Evolutionary conservation across 2,888 invertebrate genomes (phyloP).

Genomic region (Noctuana brunneofusca): DNA sequence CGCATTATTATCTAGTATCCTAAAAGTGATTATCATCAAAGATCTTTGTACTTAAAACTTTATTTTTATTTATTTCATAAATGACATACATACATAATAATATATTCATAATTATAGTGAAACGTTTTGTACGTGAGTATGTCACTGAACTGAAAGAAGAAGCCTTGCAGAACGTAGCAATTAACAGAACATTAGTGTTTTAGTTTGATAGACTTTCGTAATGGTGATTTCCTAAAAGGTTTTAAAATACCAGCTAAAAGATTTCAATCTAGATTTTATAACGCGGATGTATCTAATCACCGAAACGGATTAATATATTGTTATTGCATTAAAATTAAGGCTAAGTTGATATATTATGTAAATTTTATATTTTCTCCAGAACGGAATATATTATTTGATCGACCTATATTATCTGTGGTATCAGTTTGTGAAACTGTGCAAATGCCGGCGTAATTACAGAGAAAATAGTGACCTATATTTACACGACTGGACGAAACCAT

Average conservation of each 20-base stretch:
- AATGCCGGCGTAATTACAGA: not conserved
- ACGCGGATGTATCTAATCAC: not conserved
- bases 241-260: not conserved
- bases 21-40: no score
- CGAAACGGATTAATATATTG: not conserved
- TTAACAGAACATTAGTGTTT: not conserved
- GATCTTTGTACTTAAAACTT: no score
- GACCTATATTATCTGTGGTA: not conserved
- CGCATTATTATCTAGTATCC: no score
- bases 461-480: not conserved
- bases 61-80: no score
- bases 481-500: conserved; percentile 1
- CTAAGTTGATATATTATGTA: not conserved
- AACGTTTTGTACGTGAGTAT: no score
- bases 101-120: no score
- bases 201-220: not conserved
- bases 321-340: not conserved
- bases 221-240: not conserved
- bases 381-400: not conserved
- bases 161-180: not conserved
- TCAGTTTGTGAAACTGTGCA: not conserved
- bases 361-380: no score
- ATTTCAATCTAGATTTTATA: not conserved
- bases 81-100: no score
- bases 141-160: no score